phyloP scores from a whole-genome alignment of 2,888 invertebrate genomes.

The Hydraecia micacea region DNA sequence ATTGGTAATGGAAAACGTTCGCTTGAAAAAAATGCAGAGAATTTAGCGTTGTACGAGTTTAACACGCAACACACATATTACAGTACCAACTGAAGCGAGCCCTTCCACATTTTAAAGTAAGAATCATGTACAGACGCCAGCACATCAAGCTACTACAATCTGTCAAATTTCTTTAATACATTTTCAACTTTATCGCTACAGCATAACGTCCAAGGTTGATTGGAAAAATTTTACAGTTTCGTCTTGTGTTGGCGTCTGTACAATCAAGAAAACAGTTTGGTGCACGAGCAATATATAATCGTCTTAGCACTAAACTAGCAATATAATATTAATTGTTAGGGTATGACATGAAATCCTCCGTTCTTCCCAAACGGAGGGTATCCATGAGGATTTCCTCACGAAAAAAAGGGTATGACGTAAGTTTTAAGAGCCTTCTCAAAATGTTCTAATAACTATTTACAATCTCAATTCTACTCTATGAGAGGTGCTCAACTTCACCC shows the following conservation, averaged over 20 bases:
- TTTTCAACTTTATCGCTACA: no score
- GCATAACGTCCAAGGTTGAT: no score
- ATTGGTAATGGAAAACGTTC: not conserved
- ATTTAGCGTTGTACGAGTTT: not conserved
- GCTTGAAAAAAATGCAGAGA: not conserved
- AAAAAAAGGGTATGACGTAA: not conserved
- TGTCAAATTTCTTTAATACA: no score
- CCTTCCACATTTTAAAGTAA: slow-evolving; percentile 3
- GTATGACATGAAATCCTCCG: not conserved
- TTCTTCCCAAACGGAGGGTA: no score
- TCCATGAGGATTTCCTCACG: not conserved
- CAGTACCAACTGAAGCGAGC: not conserved
- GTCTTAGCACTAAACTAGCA: not conserved
- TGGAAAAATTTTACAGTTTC: no score
- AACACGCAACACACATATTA: not conserved
- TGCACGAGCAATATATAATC: not conserved
- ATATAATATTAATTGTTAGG: not conserved
- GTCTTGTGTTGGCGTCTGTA: no score
- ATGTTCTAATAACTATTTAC: not conserved
- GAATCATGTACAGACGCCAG: no score
- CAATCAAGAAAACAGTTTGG: not conserved
- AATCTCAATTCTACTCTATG: no score
- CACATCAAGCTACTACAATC: no score
- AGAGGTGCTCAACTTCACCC: not conserved
- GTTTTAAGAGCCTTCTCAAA: not conserved